These are phyloP conservation scores for Sander lucioperca DNA, from an alignment of 2,113 vertebrate genomes.

Conservation along the genomic window DNA sequence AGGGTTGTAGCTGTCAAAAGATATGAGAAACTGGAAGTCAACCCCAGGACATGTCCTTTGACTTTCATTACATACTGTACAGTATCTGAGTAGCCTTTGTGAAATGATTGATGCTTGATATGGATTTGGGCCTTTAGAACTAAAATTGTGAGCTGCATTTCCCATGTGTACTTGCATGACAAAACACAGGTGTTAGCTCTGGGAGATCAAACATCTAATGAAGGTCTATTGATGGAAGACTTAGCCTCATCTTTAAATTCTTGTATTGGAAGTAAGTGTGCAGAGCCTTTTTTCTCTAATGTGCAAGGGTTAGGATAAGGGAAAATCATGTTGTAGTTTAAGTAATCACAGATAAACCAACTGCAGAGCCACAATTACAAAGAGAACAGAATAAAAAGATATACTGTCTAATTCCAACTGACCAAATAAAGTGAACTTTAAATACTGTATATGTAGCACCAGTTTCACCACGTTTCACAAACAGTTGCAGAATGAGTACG, in stretches of 20 bases:
- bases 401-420: constrained; percentile 2
- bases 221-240: not conserved
- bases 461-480: constrained; percentile 60
- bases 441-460: constrained; percentile 33
- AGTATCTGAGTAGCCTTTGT: not conserved
- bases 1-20: not conserved
- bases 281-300: not conserved
- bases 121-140: not conserved
- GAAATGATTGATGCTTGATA: not conserved
- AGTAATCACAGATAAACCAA: not conserved
- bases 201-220: not conserved
- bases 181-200: not conserved
- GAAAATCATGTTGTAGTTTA: not conserved
- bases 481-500: constrained; percentile 52
- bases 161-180: not conserved
- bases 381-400: not conserved
- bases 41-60: not conserved
- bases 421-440: constrained; percentile 29
- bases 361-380: not conserved
- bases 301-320: not conserved
- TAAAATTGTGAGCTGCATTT: not conserved
- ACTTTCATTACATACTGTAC: not conserved
- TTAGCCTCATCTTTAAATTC: not conserved
- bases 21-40: not conserved
- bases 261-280: not conserved